Evolutionary conservation across 2,113 vertebrate genomes (phyloP).

Genomic region (Rousettus leschenaultii): DNA sequence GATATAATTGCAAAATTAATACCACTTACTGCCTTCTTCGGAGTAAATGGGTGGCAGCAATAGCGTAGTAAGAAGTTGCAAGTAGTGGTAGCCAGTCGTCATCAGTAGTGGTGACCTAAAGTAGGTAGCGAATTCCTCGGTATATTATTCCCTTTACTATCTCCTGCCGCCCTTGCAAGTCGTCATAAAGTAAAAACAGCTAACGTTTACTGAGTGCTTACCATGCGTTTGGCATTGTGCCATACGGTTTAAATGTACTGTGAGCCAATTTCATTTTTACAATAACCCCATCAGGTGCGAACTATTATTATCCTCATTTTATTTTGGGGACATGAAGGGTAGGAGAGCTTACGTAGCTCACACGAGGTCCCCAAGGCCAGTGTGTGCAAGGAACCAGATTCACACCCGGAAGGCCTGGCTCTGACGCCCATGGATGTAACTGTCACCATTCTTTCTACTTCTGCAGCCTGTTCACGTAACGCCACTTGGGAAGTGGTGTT

Average conservation of each 20-base stretch:
- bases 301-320: not conserved
- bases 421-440: not conserved
- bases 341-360: not conserved
- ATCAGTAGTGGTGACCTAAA: not conserved
- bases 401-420: too few species aligned
- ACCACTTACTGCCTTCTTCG: not conserved
- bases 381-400: not conserved
- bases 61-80: not conserved
- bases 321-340: not conserved
- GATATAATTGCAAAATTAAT: not conserved
- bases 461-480: not conserved
- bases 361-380: not conserved
- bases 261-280: not conserved
- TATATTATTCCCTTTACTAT: not conserved
- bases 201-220: not conserved
- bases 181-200: conserved; percentile 25
- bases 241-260: not conserved
- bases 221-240: not conserved
- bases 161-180: not conserved
- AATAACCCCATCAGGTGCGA: not conserved
- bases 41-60: not conserved
- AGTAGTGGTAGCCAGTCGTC: not conserved
- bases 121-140: not conserved
- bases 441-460: not conserved
- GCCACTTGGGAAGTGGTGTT: not conserved